phyloP scores from a whole-genome alignment of 2,797 vertebrate species.

The Gastrophryne carolinensis region DNA sequence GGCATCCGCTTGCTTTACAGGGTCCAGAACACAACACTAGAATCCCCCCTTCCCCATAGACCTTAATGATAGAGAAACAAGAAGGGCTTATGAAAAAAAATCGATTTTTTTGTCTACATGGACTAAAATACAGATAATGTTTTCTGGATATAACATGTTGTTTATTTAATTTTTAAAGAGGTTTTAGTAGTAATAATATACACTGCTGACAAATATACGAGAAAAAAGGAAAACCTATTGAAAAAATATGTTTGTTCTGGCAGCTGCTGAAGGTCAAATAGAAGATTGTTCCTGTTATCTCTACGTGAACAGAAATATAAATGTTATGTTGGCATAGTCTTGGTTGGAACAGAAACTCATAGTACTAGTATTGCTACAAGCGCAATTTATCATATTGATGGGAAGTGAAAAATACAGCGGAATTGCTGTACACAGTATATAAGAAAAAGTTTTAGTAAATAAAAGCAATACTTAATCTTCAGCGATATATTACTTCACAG shows the following conservation, averaged over 20 bases:
- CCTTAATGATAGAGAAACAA: too few relatives aligned
- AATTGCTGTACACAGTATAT: neutral
- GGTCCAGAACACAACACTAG: too few relatives aligned
- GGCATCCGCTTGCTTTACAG: too few relatives aligned
- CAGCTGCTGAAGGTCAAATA: conserved; percentile 41
- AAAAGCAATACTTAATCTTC: too few relatives aligned
- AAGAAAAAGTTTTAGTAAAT: neutral
- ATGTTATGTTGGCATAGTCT: conserved; percentile 2
- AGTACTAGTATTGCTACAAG: conserved; percentile 2
- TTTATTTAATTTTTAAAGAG: too few relatives aligned
- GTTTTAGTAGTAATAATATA: too few relatives aligned
- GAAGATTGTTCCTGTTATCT: conserved; percentile 48
- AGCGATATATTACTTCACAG: too few relatives aligned
- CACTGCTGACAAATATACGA: neutral
- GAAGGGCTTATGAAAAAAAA: too few relatives aligned
- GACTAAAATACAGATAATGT: too few relatives aligned
- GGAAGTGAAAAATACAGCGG: neutral
- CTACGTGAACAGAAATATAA: conserved; percentile 50
- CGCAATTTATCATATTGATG: neutral
- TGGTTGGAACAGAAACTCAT: neutral
- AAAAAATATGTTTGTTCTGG: conserved; percentile 25
- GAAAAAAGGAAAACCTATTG: neutral
- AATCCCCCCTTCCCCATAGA: too few relatives aligned
- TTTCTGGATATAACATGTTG: too few relatives aligned
- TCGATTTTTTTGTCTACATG: too few relatives aligned